Percentiles rank a stretch among this genome's conserved stretches.
These are phyloP conservation scores for Drosophila navojoa DNA, from an alignment of 1,140 invertebrate species.

Conservation along the genomic window DNA sequence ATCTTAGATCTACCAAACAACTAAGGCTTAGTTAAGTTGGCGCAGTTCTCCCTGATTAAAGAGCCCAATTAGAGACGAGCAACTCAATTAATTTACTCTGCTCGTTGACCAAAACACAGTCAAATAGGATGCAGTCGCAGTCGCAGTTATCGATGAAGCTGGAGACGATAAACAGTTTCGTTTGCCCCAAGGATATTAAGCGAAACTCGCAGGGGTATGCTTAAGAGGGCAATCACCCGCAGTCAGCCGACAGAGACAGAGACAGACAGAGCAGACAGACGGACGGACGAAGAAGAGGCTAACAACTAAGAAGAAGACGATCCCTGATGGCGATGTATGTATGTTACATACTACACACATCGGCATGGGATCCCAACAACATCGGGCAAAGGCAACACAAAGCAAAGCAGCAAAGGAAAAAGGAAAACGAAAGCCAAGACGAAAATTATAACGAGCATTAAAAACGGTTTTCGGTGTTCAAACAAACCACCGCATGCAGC, in stretches of 20 bases:
- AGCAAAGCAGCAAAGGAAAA: slow-evolving; percentile 6
- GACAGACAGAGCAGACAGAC: neutral
- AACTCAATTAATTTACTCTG: slow-evolving; percentile 62
- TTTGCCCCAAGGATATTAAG: slow-evolving; percentile 65
- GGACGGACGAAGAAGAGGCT: neutral
- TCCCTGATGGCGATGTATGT: slow-evolving; percentile 17
- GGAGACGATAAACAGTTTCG: slow-evolving; percentile 46
- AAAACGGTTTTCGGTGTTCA: slow-evolving; percentile 65
- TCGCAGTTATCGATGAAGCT: slow-evolving; percentile 27
- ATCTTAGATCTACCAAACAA: too few relatives aligned
- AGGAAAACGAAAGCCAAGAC: slow-evolving; percentile 13
- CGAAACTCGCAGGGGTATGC: slow-evolving; percentile 44
- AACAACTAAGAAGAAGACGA: neutral
- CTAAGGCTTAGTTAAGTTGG: too few relatives aligned
- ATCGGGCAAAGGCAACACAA: slow-evolving; percentile 15
- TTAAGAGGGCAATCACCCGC: slow-evolving; percentile 68
- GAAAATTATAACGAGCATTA: slow-evolving; percentile 76
- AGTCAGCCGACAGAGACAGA: slow-evolving; percentile 11
- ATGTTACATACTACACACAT: neutral
- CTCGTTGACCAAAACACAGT: slow-evolving; percentile 17
- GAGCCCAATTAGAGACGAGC: slow-evolving; percentile 61
- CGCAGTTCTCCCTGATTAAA: slow-evolving; percentile 30
- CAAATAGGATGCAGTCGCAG: slow-evolving; percentile 5
- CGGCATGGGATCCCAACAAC: slow-evolving; percentile 8
- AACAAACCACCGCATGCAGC: slow-evolving; percentile 55